A percentile compares a stretch with the other conserved stretches of the same genome.
phyloP scores from a whole-genome alignment of 2,113 vertebrate genomes.

The Megaleporinus macrocephalus region DNA sequence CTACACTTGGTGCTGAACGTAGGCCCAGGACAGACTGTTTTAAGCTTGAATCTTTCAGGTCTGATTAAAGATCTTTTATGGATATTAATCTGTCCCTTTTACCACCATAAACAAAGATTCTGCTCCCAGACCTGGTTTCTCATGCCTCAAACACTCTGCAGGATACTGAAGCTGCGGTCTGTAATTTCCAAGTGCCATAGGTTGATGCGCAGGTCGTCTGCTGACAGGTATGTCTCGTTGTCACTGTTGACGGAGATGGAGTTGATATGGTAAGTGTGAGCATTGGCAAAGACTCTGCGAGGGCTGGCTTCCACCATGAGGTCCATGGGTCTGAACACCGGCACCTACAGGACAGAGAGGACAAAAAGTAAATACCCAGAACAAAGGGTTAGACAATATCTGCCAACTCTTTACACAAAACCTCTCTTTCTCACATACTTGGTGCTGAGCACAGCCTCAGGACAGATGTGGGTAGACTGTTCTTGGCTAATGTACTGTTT shows the following conservation, averaged over 20 bases:
- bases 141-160: slow-evolving; percentile 12
- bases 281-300: slow-evolving; percentile 78
- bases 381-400: neutral
- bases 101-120: neutral
- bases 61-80: too few species aligned
- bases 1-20: too few species aligned
- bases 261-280: slow-evolving; percentile 84
- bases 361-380: neutral
- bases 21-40: too few species aligned
- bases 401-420: too few species aligned
- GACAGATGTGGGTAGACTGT: too few species aligned
- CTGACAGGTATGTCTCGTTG: slow-evolving; percentile 80
- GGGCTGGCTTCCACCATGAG: slow-evolving; percentile 83
- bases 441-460: too few species aligned
- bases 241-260: slow-evolving; percentile 83
- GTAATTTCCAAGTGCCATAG: slow-evolving; percentile 83
- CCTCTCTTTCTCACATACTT: too few species aligned
- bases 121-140: neutral
- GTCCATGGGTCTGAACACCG: slow-evolving; percentile 81
- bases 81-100: too few species aligned
- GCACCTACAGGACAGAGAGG: slow-evolving; percentile 66
- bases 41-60: too few species aligned
- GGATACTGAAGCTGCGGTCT: slow-evolving; percentile 84
- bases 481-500: too few species aligned
- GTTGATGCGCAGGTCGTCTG: slow-evolving; percentile 81